phyloP scores from a whole-genome alignment of 23 tunicate species.

The Trididemnum miniatum region DNA sequence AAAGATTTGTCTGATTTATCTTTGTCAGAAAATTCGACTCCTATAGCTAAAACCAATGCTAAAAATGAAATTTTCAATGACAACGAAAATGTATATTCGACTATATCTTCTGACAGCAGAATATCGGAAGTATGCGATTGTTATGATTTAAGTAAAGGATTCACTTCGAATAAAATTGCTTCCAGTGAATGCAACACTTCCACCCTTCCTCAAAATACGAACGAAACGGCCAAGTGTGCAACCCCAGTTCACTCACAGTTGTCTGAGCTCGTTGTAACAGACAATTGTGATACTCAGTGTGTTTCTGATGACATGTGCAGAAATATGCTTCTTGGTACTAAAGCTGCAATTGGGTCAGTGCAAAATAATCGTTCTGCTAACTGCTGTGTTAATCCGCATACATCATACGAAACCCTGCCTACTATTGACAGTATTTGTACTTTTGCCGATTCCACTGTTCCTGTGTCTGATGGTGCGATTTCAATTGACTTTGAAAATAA shows the following conservation, averaged over 20 bases:
- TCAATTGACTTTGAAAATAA: too few relatives aligned
- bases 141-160: too few relatives aligned
- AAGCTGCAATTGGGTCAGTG: neutral
- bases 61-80: neutral
- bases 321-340: neutral
- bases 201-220: neutral
- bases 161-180: neutral
- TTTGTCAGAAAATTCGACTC: neutral
- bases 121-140: too few relatives aligned
- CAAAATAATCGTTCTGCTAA: neutral
- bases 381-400: neutral
- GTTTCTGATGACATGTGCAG: neutral
- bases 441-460: slow-evolving; percentile 34
- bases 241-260: neutral
- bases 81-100: neutral
- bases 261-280: neutral
- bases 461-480: neutral
- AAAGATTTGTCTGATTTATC: neutral
- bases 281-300: neutral
- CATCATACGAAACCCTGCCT: neutral
- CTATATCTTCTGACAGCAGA: neutral
- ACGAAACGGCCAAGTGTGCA: neutral
- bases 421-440: slow-evolving; percentile 8
- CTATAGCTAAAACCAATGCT: neutral
- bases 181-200: neutral